Conservation (phyloP, 2,888 invertebrate species). For the Buathra laborator region DNA sequence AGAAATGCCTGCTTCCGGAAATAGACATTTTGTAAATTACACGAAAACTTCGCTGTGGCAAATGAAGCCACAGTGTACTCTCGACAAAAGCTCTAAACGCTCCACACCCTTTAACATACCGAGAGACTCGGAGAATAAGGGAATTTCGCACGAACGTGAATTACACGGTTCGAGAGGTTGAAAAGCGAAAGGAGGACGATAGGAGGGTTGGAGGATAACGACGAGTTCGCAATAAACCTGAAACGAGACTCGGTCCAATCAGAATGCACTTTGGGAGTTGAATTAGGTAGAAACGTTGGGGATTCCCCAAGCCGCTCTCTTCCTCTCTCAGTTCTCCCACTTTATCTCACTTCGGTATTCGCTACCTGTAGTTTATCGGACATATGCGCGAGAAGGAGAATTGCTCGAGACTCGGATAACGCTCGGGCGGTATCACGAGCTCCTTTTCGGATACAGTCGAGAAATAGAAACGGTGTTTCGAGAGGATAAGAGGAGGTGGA, state of each 20-base stretch:
- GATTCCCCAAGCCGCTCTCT: constrained; percentile 36
- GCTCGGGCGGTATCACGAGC: not conserved
- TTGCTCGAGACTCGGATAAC: not conserved
- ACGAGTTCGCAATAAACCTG: constrained; percentile 45
- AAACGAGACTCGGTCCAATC: constrained; percentile 57
- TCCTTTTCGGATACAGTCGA: constrained; percentile 4
- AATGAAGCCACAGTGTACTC: constrained; percentile 37
- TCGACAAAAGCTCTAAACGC: constrained; percentile 38
- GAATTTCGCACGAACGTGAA: constrained; percentile 56
- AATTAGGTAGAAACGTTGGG: constrained; percentile 52
- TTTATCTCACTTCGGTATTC: constrained; percentile 19
- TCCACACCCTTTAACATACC: not conserved
- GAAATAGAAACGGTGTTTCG: constrained; percentile 7
- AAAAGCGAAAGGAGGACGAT: not conserved
- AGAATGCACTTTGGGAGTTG: constrained; percentile 62
- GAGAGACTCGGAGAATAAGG: constrained; percentile 30
- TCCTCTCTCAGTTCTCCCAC: constrained; percentile 5
- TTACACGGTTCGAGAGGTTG: constrained; percentile 16
- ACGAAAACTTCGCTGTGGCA: constrained; percentile 47
- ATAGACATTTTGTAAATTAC: constrained; percentile 60
- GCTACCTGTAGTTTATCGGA: not conserved
- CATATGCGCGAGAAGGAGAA: not conserved
- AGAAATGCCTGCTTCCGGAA: constrained; percentile 26
- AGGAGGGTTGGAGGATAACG: not conserved
- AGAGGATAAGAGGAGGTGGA: not conserved